These are phyloP conservation scores for Perodicticus potto DNA, from an alignment of 2,797 vertebrate species.

Conservation along the genomic window DNA sequence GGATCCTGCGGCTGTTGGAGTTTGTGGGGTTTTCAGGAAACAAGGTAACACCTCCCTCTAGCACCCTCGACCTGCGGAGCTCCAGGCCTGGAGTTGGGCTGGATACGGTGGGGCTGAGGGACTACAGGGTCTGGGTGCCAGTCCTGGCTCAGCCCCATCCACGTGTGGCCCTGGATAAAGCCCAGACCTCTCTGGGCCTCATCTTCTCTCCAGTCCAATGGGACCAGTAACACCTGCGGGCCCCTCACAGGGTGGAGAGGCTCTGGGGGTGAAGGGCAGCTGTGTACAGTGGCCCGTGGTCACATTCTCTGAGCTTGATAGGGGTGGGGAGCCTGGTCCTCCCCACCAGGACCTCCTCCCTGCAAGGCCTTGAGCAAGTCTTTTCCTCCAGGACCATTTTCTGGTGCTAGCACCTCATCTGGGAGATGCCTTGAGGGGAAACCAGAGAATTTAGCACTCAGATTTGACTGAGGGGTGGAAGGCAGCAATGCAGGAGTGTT, in stretches of 20 bases:
- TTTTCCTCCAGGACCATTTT: neutral
- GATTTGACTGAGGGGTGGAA: neutral
- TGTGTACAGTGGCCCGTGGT: neutral
- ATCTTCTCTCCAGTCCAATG: neutral
- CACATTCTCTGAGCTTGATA: neutral
- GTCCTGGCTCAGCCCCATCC: neutral
- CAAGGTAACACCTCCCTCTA: slow-evolving; percentile 91
- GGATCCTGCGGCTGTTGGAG: slow-evolving; percentile 95
- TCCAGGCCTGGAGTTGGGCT: neutral
- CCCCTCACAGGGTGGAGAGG: neutral
- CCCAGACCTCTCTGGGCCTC: neutral
- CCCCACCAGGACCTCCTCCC: neutral
- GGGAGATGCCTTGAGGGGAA: neutral
- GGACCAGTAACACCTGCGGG: neutral
- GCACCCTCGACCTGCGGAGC: neutral
- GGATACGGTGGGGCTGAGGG: neutral
- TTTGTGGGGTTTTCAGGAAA: slow-evolving; percentile 99
- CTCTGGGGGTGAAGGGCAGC: neutral
- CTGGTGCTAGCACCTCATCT: neutral
- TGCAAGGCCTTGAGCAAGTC: neutral
- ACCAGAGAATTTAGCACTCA: neutral
- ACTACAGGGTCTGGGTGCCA: neutral
- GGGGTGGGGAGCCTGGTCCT: neutral
- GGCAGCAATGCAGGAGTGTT: neutral
- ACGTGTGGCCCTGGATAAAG: neutral